Conservation (phyloP, 1,140 invertebrate species). For the Temnothorax curvispinosus region DNA sequence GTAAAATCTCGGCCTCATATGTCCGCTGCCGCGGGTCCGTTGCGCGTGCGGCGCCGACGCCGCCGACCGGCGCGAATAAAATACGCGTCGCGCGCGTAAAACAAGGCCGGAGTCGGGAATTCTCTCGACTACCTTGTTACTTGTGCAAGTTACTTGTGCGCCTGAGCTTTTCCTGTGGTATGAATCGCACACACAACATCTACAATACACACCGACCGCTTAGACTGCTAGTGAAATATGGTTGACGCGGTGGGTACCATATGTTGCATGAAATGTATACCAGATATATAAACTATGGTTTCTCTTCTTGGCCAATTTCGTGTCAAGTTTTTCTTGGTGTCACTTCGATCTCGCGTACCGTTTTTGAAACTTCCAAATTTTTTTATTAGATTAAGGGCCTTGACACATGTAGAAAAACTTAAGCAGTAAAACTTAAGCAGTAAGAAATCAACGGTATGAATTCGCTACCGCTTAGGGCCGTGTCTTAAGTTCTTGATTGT, state of each 20-base stretch:
- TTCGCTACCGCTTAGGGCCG: no score
- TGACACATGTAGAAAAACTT: no score
- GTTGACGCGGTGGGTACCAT: not conserved
- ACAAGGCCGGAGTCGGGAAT: slow-evolving; percentile 44
- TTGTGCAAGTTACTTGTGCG: slow-evolving; percentile 1
- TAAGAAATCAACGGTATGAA: no score
- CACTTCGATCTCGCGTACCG: not conserved
- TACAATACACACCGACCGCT: not conserved
- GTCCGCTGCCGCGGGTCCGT: not conserved
- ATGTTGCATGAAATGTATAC: slow-evolving; percentile 20
- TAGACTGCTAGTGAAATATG: slow-evolving; percentile 50
- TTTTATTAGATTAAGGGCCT: not conserved
- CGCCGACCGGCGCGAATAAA: slow-evolving; percentile 40
- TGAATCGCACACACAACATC: not conserved
- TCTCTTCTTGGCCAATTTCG: slow-evolving; percentile 1
- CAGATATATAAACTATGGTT: slow-evolving; percentile 23
- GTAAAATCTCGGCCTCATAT: slow-evolving; percentile 56
- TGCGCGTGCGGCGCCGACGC: slow-evolving; percentile 8
- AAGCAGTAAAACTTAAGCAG: no score
- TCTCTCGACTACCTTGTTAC: not conserved
- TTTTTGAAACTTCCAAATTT: not conserved
- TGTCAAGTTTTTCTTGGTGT: not conserved
- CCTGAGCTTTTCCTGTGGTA: slow-evolving; percentile 14
- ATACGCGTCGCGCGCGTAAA: slow-evolving; percentile 52
- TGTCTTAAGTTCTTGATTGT: no score